Percentiles rank a stretch among this genome's conserved stretches.
These are phyloP conservation scores for Chymomyza fuscimana DNA, from an alignment of 2,888 invertebrate species.

Conservation along the genomic window DNA sequence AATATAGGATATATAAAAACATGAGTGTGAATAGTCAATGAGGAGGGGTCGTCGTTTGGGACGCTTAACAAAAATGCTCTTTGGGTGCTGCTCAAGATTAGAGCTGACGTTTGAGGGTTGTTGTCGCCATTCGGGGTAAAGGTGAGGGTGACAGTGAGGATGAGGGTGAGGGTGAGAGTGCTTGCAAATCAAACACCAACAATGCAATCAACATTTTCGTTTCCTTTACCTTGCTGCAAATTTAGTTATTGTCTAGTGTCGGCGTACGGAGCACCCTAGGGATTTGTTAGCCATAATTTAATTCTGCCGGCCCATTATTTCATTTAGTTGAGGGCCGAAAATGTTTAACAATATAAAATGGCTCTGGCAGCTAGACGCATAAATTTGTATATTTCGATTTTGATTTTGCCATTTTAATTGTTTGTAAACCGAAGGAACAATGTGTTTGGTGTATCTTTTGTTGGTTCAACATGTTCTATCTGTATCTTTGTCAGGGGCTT, in stretches of 20 bases:
- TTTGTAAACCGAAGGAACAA: constrained; percentile 51
- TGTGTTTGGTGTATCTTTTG: constrained; percentile 1
- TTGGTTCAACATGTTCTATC: constrained; percentile 10
- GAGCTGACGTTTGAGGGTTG: neutral
- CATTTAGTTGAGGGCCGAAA: constrained; percentile 54
- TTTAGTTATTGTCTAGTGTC: constrained; percentile 66
- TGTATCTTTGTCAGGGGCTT: neutral
- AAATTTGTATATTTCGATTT: constrained; percentile 70
- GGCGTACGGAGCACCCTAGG: constrained; percentile 40
- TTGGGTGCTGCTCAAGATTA: constrained; percentile 1
- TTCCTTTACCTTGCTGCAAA: constrained; percentile 60
- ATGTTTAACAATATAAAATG: constrained; percentile 45
- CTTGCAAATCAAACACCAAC: constrained; percentile 70
- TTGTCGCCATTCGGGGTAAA: constrained; percentile 5
- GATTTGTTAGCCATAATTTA: constrained; percentile 67
- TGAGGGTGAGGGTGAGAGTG: constrained; percentile 28
- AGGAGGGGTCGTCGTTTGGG: constrained; percentile 46
- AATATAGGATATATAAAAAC: constrained; percentile 48
- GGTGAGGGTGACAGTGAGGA: neutral
- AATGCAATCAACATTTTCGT: constrained; percentile 73
- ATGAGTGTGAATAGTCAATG: constrained; percentile 76
- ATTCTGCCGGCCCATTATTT: constrained; percentile 66
- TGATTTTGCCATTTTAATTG: constrained; percentile 73
- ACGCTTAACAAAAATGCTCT: constrained; percentile 10
- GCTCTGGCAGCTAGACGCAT: constrained; percentile 68